These are phyloP conservation scores for Morpho helenor DNA, from an alignment of 2,888 invertebrate species.

Conservation along the genomic window DNA sequence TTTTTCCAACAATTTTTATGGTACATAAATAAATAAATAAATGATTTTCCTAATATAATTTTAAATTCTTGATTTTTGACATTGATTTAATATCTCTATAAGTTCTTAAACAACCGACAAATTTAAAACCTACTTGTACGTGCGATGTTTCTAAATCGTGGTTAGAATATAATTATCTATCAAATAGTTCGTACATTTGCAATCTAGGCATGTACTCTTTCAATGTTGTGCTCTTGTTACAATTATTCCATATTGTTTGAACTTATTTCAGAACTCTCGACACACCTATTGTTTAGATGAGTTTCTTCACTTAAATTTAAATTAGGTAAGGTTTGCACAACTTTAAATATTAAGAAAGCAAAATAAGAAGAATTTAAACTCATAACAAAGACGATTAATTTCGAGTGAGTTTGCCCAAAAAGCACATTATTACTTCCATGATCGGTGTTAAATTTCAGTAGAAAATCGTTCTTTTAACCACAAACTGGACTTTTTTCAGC, in stretches of 20 bases:
- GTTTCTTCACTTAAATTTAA: too few species aligned
- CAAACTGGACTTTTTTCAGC: conserved; percentile 40
- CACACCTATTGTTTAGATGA: too few species aligned
- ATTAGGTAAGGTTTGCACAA: too few species aligned
- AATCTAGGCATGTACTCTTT: conserved; percentile 52
- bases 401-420: conserved; percentile 41
- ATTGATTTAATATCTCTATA: too few species aligned
- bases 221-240: conserved; percentile 38
- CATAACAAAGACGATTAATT: conserved; percentile 35
- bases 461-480: conserved; percentile 22
- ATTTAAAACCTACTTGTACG: conserved; percentile 40
- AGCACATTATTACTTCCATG: conserved; percentile 43
- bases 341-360: background rate
- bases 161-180: conserved; percentile 41
- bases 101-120: conserved; percentile 20
- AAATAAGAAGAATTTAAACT: background rate
- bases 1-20: too few species aligned
- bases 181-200: conserved; percentile 35
- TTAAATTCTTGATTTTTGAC: too few species aligned
- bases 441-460: conserved; percentile 32
- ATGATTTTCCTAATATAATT: too few species aligned
- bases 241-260: conserved; percentile 23
- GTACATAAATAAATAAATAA: too few species aligned
- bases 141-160: conserved; percentile 56
- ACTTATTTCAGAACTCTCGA: background rate